Conservation (phyloP, 2,113 vertebrate species). For the Salminus brasiliensis region DNA sequence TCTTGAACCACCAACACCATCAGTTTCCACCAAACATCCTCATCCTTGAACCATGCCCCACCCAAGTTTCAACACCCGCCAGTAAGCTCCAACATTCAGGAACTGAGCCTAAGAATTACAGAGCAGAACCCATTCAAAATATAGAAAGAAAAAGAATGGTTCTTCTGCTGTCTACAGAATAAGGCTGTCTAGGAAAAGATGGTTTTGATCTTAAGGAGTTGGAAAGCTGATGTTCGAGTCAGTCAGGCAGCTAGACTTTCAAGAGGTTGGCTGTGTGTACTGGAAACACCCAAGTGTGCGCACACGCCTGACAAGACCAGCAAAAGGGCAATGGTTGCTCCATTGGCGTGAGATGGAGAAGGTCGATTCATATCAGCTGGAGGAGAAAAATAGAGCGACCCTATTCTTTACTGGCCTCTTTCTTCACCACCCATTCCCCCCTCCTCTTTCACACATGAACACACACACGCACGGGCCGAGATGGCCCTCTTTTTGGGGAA, state of each 20-base stretch:
- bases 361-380: conserved; percentile 54
- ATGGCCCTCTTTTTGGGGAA: conserved; percentile 54
- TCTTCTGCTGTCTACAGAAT: no score
- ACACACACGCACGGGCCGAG: conserved; percentile 43
- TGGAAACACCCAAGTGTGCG: conserved; percentile 24
- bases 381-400: conserved; percentile 61
- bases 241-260: background rate
- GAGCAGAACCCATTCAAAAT: no score
- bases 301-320: background rate
- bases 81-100: no score
- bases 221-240: background rate
- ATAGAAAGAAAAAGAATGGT: no score
- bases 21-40: no score
- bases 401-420: conserved; percentile 63
- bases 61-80: no score
- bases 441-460: background rate
- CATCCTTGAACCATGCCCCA: no score
- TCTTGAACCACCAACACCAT: no score
- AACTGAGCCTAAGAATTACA: no score
- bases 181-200: background rate
- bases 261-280: conserved; percentile 23
- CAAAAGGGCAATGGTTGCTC: conserved; percentile 37
- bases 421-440: conserved; percentile 8
- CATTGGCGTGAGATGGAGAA: conserved; percentile 31
- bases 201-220: background rate